These are phyloP conservation scores for Ceratosolen solmsi DNA, from an alignment of 1,140 invertebrate species.

Conservation along the genomic window DNA sequence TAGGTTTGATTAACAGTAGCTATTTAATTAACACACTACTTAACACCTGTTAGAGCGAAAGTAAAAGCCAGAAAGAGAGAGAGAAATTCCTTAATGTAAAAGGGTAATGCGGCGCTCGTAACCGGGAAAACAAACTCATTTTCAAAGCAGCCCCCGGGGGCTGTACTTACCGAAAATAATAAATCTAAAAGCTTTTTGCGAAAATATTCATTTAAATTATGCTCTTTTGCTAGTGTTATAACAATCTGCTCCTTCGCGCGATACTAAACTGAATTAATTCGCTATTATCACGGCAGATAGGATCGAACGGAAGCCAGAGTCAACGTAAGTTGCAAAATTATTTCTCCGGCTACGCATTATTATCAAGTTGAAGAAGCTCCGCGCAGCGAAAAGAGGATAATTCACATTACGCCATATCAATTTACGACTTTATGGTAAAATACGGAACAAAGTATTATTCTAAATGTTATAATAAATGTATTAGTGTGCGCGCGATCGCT, in stretches of 20 bases:
- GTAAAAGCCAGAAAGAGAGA: background rate
- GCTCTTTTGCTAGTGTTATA: too few species aligned
- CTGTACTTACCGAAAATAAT: background rate
- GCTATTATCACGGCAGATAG: background rate
- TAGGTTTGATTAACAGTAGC: slow-evolving; percentile 21
- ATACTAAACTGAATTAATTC: background rate
- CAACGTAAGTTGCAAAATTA: too few species aligned
- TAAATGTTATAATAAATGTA: too few species aligned
- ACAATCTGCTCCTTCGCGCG: background rate
- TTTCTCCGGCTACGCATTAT: too few species aligned
- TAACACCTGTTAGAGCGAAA: slow-evolving; percentile 3
- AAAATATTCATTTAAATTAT: too few species aligned
- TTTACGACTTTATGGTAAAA: too few species aligned
- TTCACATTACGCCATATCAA: too few species aligned
- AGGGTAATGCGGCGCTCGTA: background rate
- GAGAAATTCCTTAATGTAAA: background rate
- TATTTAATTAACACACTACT: slow-evolving; percentile 24
- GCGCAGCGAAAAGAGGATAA: too few species aligned
- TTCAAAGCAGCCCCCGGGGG: background rate
- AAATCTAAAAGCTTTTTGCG: background rate
- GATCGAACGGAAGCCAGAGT: too few species aligned
- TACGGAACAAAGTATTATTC: too few species aligned
- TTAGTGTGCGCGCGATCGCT: too few species aligned
- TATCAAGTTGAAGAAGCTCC: too few species aligned
- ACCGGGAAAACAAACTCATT: slow-evolving; percentile 10